Percentiles rank a stretch among this genome's conserved stretches.
Evolutionary conservation across 2,888 invertebrate species (phyloP).

Genomic region (Machimus atricapillus): DNA sequence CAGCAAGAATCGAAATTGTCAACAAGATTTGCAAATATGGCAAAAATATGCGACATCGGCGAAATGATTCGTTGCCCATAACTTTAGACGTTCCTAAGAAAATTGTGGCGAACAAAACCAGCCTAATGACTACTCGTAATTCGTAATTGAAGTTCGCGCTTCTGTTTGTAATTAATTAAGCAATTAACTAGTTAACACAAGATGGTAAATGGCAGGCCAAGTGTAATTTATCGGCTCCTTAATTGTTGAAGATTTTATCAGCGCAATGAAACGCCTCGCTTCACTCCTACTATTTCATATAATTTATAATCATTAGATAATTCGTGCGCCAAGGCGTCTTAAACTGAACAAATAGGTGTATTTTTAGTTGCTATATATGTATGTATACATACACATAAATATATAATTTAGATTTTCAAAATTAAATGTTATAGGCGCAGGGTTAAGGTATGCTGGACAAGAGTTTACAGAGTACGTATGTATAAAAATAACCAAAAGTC

Average conservation of each 20-base stretch:
- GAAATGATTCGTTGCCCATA: slow-evolving; percentile 17
- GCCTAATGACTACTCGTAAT: slow-evolving; percentile 7
- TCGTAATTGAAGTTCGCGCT: slow-evolving; percentile 36
- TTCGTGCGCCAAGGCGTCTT: not conserved
- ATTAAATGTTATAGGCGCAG: too few relatives aligned
- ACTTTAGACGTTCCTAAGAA: not conserved
- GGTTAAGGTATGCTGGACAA: too few relatives aligned
- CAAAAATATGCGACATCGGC: slow-evolving; percentile 23
- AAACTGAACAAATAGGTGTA: not conserved
- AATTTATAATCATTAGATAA: not conserved
- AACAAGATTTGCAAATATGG: slow-evolving; percentile 34
- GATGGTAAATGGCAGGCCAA: slow-evolving; percentile 25
- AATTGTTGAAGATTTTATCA: slow-evolving; percentile 34
- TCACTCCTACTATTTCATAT: not conserved
- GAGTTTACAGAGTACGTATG: too few relatives aligned
- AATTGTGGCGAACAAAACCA: not conserved
- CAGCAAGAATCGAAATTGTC: slow-evolving; percentile 11
- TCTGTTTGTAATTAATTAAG: slow-evolving; percentile 36
- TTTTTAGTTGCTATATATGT: too few relatives aligned
- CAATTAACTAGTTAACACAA: slow-evolving; percentile 31
- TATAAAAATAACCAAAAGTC: too few relatives aligned
- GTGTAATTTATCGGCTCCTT: slow-evolving; percentile 16
- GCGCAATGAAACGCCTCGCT: not conserved
- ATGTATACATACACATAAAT: too few relatives aligned
- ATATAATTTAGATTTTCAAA: too few relatives aligned